Base-by-base conservation (phyloP, 1,140 invertebrate species). In the Stegodyphus dumicola region DNA sequence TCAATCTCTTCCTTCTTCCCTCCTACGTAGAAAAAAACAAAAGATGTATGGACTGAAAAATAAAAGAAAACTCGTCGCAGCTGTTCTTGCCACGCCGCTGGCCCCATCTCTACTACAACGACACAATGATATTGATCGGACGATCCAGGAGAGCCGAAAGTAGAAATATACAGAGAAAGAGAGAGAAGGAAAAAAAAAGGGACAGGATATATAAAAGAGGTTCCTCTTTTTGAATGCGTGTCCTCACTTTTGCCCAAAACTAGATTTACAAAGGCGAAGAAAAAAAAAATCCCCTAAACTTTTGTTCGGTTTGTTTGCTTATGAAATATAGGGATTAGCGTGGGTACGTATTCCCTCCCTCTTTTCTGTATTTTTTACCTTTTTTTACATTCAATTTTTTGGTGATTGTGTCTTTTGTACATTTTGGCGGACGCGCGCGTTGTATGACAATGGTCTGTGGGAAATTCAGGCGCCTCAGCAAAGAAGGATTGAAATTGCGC, bases 281-380 rank as follows among this genome's bases (percentile, higher is more conserved):
- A 54, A n/a, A 69, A 67, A 51, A 77, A 49, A 70, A 33, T 33
- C 33, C 33, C 33, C 7, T 33, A 65, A 64, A 73, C 69, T 70
- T 81, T 81, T 81, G 78, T 81, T 81, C 78, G 54, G 78, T 71
- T 51, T 81, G 69, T 81, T 81, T 73, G 78, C 66, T 73, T 81
- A 81, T 81, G 78, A 81, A 81, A 81, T 81, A 81, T 81, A 33
- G 78, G 78, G 78, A 81, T 73, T 73, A 81, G 78, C 67, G 11
- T 64, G 77, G 77, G 70, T 33, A 9, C 11, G 67, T 80, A 71
- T 80, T 80, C 49, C 18, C 33, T 10, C 49, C 48, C 53, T 78
- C 51, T 33, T 56, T 70, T 79, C 56, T 7, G n/a, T 48, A 11
- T 15, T 9, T 10, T 56, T 65, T 49, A 11, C 60, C 49, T 81